Base-by-base conservation (phyloP, 1,140 invertebrate species). In the Brachionus paranguensis region DNA sequence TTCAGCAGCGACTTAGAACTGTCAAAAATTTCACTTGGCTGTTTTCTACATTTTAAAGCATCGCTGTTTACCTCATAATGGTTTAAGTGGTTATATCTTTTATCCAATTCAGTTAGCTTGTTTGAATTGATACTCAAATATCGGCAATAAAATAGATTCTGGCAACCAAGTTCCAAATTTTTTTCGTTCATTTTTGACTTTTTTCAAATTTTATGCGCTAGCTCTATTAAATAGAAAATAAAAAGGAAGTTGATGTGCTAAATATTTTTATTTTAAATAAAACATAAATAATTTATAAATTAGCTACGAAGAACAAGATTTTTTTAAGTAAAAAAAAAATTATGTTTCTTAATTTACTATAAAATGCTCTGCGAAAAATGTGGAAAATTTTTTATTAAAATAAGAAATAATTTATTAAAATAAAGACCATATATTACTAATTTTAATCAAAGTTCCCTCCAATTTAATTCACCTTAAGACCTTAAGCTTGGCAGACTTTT, bases 171-270 rank as follows among this genome's bases (percentile, higher is more conserved):
- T 8, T 60, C 53, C 53, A 60, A 8, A 27, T 60, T 60, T 60
- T 60, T 24, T 1, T 60, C 53, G 17, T 20, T 60, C 17, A 60
- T 47, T 11, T 14, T 47, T 47, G 11, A 12, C 45, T 6, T 47
- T 47, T 12, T 47, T 47, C 20, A 0, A 24, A 20, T 20, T 53
- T 3, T 53, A 60, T 60, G n/a, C 20, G n/a, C 20, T 60, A 60
- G 17, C 20, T 60, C 53, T 60, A 24, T 20, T 20, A 20, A 60
- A 60, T 60, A 60, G 10, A 60, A 60, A 60, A 8, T 24, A 72
- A 72, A 72, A 72, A 72, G 68, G 68, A 72, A 72, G 68, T 72
- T 43, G 68, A 72, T 37, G 14, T 72, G 68, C 37, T 72, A 68
- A 33, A 68, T 33, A 68, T 33, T 68, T 68, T 14, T 68, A 11